A percentile compares a stretch with the other conserved stretches of the same genome.
These are phyloP conservation scores for Actinia equina DNA, from an alignment of 64 coral and sea anemone species.

Conservation along the genomic window DNA sequence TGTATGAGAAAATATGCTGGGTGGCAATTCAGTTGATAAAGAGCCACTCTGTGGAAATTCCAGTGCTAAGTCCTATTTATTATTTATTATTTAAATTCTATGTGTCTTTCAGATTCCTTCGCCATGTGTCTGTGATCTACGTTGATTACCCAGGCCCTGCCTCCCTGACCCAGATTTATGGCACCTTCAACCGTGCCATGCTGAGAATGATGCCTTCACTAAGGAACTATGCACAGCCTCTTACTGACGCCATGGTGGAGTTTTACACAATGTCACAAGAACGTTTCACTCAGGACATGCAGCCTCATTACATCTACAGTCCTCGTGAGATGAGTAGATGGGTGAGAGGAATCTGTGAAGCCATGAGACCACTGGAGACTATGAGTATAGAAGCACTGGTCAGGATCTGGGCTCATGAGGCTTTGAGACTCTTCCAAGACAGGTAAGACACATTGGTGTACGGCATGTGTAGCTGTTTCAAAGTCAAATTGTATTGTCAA, in stretches of 20 bases:
- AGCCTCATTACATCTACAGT: slow-evolving; percentile 99
- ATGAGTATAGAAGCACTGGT: slow-evolving; percentile 83
- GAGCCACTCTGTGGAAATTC: no score
- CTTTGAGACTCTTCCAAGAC: slow-evolving; percentile 91
- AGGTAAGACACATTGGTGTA: slow-evolving; percentile 19
- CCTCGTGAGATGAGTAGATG: slow-evolving; percentile 98
- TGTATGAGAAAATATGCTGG: no score
- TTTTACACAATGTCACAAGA: slow-evolving; percentile 99
- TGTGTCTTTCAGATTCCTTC: slow-evolving; percentile 70
- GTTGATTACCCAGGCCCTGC: slow-evolving; percentile 89
- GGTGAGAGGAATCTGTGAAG: slow-evolving; percentile 96
- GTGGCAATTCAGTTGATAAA: no score
- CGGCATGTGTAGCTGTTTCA: no score
- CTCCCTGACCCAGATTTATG: slow-evolving; percentile 93
- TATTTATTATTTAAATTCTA: no score
- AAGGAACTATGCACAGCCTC: slow-evolving; percentile 84
- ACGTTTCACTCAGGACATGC: slow-evolving; percentile 99
- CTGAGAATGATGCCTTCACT: slow-evolving; percentile 87
- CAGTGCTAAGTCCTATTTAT: no score
- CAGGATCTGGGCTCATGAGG: slow-evolving; percentile 96
- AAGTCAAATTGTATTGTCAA: no score
- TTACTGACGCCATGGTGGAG: slow-evolving; percentile 96
- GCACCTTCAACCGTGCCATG: slow-evolving; percentile 99
- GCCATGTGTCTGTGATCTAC: slow-evolving; percentile 90
- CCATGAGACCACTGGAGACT: slow-evolving; percentile 85